These are phyloP conservation scores for Yponomeuta plumbellus DNA, from an alignment of 2,888 invertebrate genomes.

Conservation along the genomic window DNA sequence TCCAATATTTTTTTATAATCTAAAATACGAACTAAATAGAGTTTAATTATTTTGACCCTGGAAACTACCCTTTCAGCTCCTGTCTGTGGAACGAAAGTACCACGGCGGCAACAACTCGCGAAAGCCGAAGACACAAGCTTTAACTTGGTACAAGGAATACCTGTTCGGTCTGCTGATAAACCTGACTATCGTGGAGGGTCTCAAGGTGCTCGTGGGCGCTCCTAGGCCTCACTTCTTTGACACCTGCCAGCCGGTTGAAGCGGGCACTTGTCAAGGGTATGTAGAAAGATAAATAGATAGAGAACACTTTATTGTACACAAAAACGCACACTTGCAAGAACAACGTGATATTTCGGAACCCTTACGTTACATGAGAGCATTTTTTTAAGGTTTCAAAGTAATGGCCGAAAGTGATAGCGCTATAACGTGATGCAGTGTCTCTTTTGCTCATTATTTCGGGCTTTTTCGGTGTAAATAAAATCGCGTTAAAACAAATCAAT, in stretches of 20 bases:
- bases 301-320: too few relatives aligned
- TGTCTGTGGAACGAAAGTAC: constrained; percentile 49
- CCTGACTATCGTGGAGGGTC: constrained; percentile 71
- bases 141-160: constrained; percentile 79
- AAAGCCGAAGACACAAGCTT: constrained; percentile 45
- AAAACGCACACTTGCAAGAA: too few relatives aligned
- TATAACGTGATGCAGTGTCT: too few relatives aligned
- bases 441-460: too few relatives aligned
- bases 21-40: not conserved
- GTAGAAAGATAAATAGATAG: too few relatives aligned
- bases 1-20: not conserved
- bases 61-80: constrained; percentile 45
- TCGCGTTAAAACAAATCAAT: too few relatives aligned
- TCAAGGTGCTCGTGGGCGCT: constrained; percentile 81
- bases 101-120: constrained; percentile 31
- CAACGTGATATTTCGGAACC: too few relatives aligned
- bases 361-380: too few relatives aligned
- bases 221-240: constrained; percentile 87
- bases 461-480: too few relatives aligned
- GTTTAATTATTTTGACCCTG: too few relatives aligned
- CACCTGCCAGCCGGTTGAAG: constrained; percentile 81
- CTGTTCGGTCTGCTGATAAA: constrained; percentile 77
- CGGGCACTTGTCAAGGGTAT: constrained; percentile 74
- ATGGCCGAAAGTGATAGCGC: too few relatives aligned
- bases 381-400: too few relatives aligned